A percentile compares a stretch with the other conserved stretches of the same genome.
Evolutionary conservation across 1,140 invertebrate genomes (phyloP).

Genomic region (Euwallacea fornicatus): DNA sequence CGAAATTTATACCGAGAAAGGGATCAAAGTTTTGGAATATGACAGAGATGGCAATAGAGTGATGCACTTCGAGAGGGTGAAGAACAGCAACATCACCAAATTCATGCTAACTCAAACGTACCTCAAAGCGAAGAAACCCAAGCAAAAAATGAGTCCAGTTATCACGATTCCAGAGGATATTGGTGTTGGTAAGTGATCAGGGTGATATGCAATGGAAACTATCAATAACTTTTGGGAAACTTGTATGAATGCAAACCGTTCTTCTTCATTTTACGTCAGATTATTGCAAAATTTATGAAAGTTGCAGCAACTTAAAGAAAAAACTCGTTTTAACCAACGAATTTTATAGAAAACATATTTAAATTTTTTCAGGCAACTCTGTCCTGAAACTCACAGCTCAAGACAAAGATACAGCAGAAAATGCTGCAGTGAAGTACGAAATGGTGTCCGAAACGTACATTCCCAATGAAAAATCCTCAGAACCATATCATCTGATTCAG

Average conservation of each 20-base stretch:
- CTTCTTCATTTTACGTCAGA: too few species aligned
- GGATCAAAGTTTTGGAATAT: constrained; percentile 64
- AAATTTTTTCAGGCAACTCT: constrained; percentile 54
- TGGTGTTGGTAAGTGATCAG: constrained; percentile 58
- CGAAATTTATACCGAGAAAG: constrained; percentile 65
- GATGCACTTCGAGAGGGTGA: constrained; percentile 55
- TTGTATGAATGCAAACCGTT: too few species aligned
- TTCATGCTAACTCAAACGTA: constrained; percentile 50
- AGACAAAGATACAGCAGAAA: constrained; percentile 77
- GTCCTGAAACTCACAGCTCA: constrained; percentile 78
- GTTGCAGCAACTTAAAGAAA: background rate
- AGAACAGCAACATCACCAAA: constrained; percentile 48
- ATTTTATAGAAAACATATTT: background rate
- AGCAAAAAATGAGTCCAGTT: constrained; percentile 57
- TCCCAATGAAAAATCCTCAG: constrained; percentile 54
- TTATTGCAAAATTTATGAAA: background rate
- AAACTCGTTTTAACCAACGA: background rate
- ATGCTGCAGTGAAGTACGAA: constrained; percentile 76
- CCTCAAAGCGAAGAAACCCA: constrained; percentile 39
- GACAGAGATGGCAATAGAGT: constrained; percentile 56
- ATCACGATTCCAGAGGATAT: constrained; percentile 77
- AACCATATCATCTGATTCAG: constrained; percentile 58
- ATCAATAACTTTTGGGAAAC: too few species aligned
- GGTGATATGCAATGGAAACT: background rate
- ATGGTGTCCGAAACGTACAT: constrained; percentile 67